Evolutionary conservation across 2,113 vertebrate genomes (phyloP).

Genomic region (Dendropsophus ebraccatus): DNA sequence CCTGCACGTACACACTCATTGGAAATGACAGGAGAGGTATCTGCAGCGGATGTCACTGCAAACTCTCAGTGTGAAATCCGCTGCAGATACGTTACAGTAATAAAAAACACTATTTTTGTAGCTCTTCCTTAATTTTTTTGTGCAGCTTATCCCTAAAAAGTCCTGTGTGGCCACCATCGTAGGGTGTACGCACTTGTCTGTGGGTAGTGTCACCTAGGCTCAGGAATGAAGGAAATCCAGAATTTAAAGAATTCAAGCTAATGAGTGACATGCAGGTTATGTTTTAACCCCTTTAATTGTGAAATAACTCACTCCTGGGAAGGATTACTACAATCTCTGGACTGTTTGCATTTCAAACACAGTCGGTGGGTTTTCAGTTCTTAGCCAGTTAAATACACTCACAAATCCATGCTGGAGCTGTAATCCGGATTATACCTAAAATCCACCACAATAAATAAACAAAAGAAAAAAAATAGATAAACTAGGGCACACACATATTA

Average conservation of each 20-base stretch:
- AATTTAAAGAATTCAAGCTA: conserved; percentile 11
- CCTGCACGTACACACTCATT: too few relatives aligned
- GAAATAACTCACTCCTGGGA: neutral
- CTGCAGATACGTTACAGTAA: too few relatives aligned
- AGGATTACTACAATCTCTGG: conserved; percentile 9
- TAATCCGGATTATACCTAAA: conserved; percentile 29
- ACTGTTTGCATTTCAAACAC: neutral
- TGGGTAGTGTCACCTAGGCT: neutral
- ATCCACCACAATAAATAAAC: conserved; percentile 36
- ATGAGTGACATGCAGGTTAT: neutral
- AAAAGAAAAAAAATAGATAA: neutral
- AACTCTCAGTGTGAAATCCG: too few relatives aligned
- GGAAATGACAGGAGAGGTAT: too few relatives aligned
- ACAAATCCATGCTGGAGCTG: conserved; percentile 10
- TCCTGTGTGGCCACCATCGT: neutral
- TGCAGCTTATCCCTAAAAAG: neutral
- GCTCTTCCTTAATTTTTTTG: too few relatives aligned
- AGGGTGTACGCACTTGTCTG: neutral
- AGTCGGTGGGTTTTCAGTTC: conserved; percentile 30
- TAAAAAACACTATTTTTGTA: too few relatives aligned
- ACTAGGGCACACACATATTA: neutral
- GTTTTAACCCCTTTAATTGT: neutral
- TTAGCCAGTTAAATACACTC: conserved; percentile 34
- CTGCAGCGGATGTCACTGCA: too few relatives aligned
- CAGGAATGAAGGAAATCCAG: conserved; percentile 16